Conservation (phyloP, 2,797 vertebrate species). For the Alosa sapidissima region DNA sequence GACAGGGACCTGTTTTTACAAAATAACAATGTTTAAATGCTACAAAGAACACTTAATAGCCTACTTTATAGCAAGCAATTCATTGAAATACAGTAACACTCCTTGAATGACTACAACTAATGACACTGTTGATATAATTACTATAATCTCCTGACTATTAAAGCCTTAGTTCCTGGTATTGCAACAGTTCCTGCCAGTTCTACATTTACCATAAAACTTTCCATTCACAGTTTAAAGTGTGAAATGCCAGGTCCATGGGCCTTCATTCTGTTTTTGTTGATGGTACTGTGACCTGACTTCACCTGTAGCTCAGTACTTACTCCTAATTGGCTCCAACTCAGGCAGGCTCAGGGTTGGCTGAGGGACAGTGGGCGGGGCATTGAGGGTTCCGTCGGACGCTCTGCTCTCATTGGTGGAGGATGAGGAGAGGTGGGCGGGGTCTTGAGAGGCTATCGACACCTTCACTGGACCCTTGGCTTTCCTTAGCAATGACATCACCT, state of each 20-base stretch:
- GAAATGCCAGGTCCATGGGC: too few species aligned
- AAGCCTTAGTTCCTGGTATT: too few species aligned
- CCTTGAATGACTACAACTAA: background rate
- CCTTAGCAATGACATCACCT: constrained; percentile 84
- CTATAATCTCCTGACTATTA: background rate
- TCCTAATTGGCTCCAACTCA: constrained; percentile 76
- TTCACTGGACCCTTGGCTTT: constrained; percentile 74
- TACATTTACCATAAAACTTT: too few species aligned
- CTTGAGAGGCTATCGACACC: constrained; percentile 75
- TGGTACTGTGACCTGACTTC: background rate
- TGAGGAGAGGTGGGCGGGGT: constrained; percentile 50
- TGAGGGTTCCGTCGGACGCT: constrained; percentile 50
- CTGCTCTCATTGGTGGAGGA: constrained; percentile 44
- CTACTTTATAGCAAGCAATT: too few species aligned
- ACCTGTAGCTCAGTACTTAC: constrained; percentile 70
- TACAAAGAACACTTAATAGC: too few species aligned
- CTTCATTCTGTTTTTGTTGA: background rate
- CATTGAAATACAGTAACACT: background rate
- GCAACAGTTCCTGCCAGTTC: too few species aligned
- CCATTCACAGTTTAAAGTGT: too few species aligned
- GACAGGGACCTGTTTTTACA: background rate
- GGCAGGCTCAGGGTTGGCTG: constrained; percentile 51
- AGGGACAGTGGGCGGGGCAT: constrained; percentile 52
- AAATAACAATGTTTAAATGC: background rate
- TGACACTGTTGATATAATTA: background rate